These are phyloP conservation scores for Drosophila willistoni DNA, from an alignment of 1,140 invertebrate species.

Conservation along the genomic window DNA sequence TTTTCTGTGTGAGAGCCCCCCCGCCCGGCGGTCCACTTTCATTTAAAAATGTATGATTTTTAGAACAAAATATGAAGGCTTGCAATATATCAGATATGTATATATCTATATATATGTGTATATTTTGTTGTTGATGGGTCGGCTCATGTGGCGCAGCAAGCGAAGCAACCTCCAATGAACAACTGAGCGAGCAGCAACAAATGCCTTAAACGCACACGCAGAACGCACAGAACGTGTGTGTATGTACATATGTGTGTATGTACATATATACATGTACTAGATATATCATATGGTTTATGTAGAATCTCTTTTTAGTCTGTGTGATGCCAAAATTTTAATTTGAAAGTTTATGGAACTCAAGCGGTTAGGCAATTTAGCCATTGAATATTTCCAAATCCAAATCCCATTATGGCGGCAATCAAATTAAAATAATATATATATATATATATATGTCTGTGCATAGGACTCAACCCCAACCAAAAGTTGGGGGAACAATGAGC, in stretches of 20 bases:
- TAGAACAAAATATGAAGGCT: slow-evolving; percentile 56
- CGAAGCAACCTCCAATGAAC: slow-evolving; percentile 18
- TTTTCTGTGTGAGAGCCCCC: not conserved
- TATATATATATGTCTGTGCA: too few relatives aligned
- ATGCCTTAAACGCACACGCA: slow-evolving; percentile 34
- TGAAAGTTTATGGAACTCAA: slow-evolving; percentile 66
- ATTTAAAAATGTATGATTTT: slow-evolving; percentile 32
- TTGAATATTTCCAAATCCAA: slow-evolving; percentile 6
- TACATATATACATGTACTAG: slow-evolving; percentile 1
- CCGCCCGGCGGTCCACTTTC: not conserved
- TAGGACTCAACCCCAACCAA: too few relatives aligned
- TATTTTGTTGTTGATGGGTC: slow-evolving; percentile 33
- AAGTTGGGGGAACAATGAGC: too few relatives aligned
- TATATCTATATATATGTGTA: not conserved
- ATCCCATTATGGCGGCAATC: not conserved
- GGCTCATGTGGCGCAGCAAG: slow-evolving; percentile 32
- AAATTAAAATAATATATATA: slow-evolving; percentile 5
- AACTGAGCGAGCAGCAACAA: slow-evolving; percentile 15
- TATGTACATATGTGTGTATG: slow-evolving; percentile 21
- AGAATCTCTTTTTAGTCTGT: slow-evolving; percentile 29
- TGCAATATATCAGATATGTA: slow-evolving; percentile 38
- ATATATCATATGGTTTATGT: slow-evolving; percentile 52
- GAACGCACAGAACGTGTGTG: slow-evolving; percentile 19
- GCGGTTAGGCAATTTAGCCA: slow-evolving; percentile 34
- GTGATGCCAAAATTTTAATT: slow-evolving; percentile 57